Evolutionary conservation across 2,888 invertebrate genomes (phyloP), one percentile per base, ranked within the genome.

Genomic region (Nasonia oneida): DNA sequence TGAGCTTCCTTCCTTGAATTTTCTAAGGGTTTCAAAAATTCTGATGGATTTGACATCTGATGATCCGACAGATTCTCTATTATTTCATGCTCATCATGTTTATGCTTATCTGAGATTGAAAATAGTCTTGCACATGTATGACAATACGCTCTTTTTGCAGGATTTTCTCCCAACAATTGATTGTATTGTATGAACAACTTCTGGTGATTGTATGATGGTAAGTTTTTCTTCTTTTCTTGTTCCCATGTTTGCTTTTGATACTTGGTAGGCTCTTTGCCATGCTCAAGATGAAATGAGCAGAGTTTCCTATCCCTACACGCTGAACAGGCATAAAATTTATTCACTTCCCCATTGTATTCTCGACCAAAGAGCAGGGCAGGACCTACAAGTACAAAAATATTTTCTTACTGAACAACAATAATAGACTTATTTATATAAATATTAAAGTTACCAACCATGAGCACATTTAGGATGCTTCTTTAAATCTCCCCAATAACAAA

Each of bases 1-100:
- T 98, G 98, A 0, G 98, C 98, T 93, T 98, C 97, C 39, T 96
- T 96, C 89, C 97, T 96, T 78, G 97, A 95, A 93, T 97, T 95
- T 74, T 96, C 95, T 18, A 97, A 91, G 0, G 97, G 95, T 47
- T 94, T 94, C 14, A 98, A 92, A 90, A 97, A 94, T 83, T 95
- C 94, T 0, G 96, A 96, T 0, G 97, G 97, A 89, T 95, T 94
- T 3, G 90, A 90, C 37, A 97, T 92, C 87, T 95, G 94, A 87
- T 96, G 93, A 90, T 96, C 95, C 0, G 94, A 94, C 8, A 97
- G 90, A 39, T 94, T 94, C 50, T 93, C 93, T 14, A 94, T 91
- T 0, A 96, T 90, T 39, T 94, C 93, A 90, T 97, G 97, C 85
- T 94, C 94, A 0, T 90, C 88, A 90, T 97, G 97, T 77, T 94